Percentiles rank a stretch among this genome's conserved stretches.
Evolutionary conservation across 2,888 invertebrate genomes (phyloP).

Genomic region (Drosophila diplacantha): DNA sequence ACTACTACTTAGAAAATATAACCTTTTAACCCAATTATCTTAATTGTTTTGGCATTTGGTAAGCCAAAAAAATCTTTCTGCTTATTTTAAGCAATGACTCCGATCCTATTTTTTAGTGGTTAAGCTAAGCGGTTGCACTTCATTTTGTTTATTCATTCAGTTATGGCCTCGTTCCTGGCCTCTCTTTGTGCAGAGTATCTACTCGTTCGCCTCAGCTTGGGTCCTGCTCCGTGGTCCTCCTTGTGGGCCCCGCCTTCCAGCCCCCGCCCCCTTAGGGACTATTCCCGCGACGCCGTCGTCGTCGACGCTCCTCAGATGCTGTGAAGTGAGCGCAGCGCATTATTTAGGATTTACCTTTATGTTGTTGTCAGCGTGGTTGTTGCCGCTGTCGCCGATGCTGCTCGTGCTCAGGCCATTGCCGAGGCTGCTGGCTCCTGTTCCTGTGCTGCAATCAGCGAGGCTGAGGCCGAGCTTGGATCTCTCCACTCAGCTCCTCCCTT

Average conservation of each 20-base stretch:
- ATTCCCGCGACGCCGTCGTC: slow-evolving; percentile 50
- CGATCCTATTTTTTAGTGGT: not conserved
- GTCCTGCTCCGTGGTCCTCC: slow-evolving; percentile 7
- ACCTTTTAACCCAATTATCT: no score
- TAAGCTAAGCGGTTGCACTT: not conserved
- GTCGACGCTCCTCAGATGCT: slow-evolving; percentile 46
- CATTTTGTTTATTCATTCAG: not conserved
- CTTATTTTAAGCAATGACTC: not conserved
- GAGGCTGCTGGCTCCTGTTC: slow-evolving; percentile 44
- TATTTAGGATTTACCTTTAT: slow-evolving; percentile 74
- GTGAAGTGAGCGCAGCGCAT: slow-evolving; percentile 67
- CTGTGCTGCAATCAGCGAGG: slow-evolving; percentile 45
- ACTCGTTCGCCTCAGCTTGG: slow-evolving; percentile 1
- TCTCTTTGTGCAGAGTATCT: slow-evolving; percentile 18
- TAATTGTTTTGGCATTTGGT: no score
- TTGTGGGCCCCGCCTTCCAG: slow-evolving; percentile 5
- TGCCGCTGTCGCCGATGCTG: slow-evolving; percentile 31
- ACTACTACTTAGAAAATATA: no score
- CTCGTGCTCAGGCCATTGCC: slow-evolving; percentile 22
- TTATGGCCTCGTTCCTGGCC: not conserved
- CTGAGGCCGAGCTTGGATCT: slow-evolving; percentile 7
- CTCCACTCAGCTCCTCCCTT: slow-evolving; percentile 10
- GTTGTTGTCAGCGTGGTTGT: slow-evolving; percentile 63
- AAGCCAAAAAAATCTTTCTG: no score
- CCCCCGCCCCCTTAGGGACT: slow-evolving; percentile 7